Conservation (phyloP, 2,888 invertebrate genomes). For the Pycnomerus fuliginosus region DNA sequence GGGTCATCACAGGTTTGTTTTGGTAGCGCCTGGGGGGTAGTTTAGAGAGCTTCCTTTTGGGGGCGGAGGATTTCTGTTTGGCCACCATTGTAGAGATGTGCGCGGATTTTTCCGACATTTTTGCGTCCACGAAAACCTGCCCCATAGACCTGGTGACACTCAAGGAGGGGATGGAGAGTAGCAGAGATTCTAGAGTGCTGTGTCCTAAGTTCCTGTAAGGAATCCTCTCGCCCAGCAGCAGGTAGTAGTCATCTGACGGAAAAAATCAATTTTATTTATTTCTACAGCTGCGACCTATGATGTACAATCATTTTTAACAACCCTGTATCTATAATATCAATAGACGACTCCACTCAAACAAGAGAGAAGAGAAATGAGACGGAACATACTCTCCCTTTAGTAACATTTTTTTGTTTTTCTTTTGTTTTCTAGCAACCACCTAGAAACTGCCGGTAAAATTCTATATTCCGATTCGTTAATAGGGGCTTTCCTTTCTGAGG, state of each 20-base stretch:
- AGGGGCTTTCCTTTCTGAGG: too few species aligned
- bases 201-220: constrained; percentile 64
- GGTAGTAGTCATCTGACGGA: constrained; percentile 61
- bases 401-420: too few species aligned
- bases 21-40: background rate
- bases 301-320: too few species aligned
- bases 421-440: too few species aligned
- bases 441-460: too few species aligned
- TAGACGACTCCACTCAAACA: too few species aligned
- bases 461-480: too few species aligned
- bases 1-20: constrained; percentile 2
- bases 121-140: constrained; percentile 60
- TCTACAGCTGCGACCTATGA: too few species aligned
- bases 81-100: constrained; percentile 57
- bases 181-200: constrained; percentile 59
- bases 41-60: constrained; percentile 26
- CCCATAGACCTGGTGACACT: constrained; percentile 56
- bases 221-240: constrained; percentile 63
- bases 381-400: too few species aligned
- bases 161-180: constrained; percentile 60
- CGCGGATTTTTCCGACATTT: constrained; percentile 59
- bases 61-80: constrained; percentile 43
- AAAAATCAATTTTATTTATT: too few species aligned
- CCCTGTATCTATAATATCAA: too few species aligned
- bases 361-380: too few species aligned